phyloP scores from a whole-genome alignment of 2,888 invertebrate species.

The Xestia xanthographa region DNA sequence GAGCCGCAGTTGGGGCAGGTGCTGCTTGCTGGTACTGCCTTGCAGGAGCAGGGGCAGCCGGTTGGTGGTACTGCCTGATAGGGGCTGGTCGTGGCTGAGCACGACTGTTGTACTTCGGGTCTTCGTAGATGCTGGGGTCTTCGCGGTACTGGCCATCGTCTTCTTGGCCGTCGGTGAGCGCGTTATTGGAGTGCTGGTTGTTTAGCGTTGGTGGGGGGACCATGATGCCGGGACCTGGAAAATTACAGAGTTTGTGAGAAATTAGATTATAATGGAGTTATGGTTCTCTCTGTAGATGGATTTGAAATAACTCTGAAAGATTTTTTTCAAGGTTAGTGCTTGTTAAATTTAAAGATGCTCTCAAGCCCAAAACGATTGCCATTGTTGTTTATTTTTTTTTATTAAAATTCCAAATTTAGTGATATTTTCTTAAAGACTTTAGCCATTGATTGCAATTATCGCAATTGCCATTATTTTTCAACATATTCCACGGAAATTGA shows the following conservation, averaged over 20 bases:
- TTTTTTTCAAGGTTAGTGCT: neutral
- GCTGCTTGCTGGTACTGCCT: constrained; percentile 70
- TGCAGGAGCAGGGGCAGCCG: constrained; percentile 66
- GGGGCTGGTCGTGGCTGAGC: constrained; percentile 71
- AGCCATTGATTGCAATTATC: neutral
- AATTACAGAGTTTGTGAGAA: constrained; percentile 11
- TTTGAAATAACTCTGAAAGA: neutral
- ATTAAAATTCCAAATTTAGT: neutral
- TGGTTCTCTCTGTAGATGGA: neutral
- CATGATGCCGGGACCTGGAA: constrained; percentile 92
- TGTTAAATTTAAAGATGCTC: neutral
- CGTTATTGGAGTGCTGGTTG: constrained; percentile 85
- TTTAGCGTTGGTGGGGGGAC: constrained; percentile 95
- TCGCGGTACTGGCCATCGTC: constrained; percentile 97
- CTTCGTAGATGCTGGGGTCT: constrained; percentile 95
- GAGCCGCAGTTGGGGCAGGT: constrained; percentile 67
- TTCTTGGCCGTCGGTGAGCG: constrained; percentile 92
- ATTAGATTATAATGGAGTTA: neutral
- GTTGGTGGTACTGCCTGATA: constrained; percentile 77
- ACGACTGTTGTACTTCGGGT: constrained; percentile 91
- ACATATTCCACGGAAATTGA: neutral
- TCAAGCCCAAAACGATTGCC: neutral
- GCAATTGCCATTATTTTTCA: neutral
- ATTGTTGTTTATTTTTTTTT: neutral
- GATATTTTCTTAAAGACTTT: neutral